Evolutionary conservation across 1,140 invertebrate genomes (phyloP).

Genomic region (Melipona quadrifasciata): DNA sequence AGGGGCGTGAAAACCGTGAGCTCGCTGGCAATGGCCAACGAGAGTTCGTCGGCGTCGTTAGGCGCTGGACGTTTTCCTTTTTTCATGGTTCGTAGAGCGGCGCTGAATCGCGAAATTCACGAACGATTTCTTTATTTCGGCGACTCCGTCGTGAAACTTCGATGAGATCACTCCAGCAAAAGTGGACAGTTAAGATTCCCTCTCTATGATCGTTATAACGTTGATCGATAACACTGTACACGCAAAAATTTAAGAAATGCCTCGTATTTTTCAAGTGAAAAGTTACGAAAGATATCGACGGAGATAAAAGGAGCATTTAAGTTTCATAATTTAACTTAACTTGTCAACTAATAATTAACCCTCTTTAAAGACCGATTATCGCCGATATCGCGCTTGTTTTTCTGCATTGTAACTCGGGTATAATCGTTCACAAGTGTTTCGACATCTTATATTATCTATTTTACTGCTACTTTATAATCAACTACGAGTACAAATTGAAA

Average conservation of each 20-base stretch:
- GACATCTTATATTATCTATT: too few relatives aligned
- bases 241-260: background rate
- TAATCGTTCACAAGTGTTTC: background rate
- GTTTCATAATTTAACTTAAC: background rate
- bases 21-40: background rate
- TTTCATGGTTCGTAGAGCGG: constrained; percentile 18
- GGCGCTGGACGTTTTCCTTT: background rate
- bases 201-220: background rate
- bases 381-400: background rate
- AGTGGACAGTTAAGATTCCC: background rate
- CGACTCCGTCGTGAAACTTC: background rate
- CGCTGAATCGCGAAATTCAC: background rate
- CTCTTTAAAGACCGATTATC: background rate
- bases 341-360: background rate
- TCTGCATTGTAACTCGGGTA: background rate
- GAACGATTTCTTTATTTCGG: background rate
- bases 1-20: background rate
- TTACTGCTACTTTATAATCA: too few relatives aligned
- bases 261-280: background rate
- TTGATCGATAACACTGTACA: background rate
- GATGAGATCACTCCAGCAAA: too few relatives aligned
- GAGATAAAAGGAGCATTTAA: background rate
- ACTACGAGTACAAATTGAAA: too few relatives aligned
- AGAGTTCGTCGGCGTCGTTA: background rate
- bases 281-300: background rate